These are phyloP conservation scores for Sminthurides aquaticus DNA, from an alignment of 2,888 invertebrate genomes.

Conservation along the genomic window DNA sequence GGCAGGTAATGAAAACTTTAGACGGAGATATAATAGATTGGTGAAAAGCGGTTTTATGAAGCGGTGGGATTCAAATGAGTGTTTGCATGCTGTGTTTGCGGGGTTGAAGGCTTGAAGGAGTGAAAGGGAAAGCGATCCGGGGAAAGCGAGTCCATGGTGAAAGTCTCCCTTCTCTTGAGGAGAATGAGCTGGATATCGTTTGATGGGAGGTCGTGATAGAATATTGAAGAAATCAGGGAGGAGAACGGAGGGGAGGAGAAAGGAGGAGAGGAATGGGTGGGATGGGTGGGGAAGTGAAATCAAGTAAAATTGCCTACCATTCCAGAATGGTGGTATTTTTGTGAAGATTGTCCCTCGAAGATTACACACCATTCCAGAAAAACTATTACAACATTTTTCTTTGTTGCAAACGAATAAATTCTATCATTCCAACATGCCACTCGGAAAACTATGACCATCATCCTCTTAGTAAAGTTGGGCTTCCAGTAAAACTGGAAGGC, in stretches of 20 bases:
- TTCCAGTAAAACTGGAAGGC: too few species aligned
- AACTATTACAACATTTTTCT: constrained; percentile 11
- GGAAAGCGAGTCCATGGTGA: too few species aligned
- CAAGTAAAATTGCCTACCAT: constrained; percentile 1
- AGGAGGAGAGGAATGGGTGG: not conserved
- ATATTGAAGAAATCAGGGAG: not conserved
- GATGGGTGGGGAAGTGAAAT: constrained; percentile 6
- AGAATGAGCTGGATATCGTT: too few species aligned
- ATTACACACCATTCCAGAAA: not conserved
- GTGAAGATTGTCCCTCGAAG: not conserved
- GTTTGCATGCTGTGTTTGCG: too few species aligned
- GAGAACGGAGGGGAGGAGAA: not conserved
- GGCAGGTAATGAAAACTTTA: not conserved
- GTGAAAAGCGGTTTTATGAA: not conserved
- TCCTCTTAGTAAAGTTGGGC: too few species aligned
- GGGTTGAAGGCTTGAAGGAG: too few species aligned
- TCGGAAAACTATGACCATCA: too few species aligned
- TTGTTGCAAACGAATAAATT: constrained; percentile 2
- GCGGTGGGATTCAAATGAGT: not conserved
- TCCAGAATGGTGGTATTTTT: not conserved
- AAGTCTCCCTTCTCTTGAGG: too few species aligned
- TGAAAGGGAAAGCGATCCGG: too few species aligned
- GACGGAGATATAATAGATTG: not conserved
- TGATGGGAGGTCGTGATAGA: not conserved
- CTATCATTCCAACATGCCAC: not conserved